A percentile compares a stretch with the other conserved stretches of the same genome.
phyloP scores from a whole-genome alignment of 92 coral and sea anemone species.

The Meandrina meandrites region DNA sequence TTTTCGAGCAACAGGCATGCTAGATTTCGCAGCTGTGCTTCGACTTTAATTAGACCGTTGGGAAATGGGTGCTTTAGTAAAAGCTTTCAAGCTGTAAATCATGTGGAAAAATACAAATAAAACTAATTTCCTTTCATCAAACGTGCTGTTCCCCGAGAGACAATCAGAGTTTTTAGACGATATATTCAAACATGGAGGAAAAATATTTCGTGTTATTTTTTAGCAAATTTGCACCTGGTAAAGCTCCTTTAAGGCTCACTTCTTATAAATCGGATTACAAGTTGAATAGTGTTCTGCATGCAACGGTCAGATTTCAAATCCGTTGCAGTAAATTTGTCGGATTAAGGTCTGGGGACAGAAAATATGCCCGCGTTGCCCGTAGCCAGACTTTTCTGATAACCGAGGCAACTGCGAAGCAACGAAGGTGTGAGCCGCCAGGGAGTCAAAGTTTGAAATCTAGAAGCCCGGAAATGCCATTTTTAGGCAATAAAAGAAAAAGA shows the following conservation, averaged over 20 bases:
- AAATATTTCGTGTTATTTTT: background rate
- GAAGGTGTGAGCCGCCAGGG: too few relatives aligned
- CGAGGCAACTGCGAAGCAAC: too few relatives aligned
- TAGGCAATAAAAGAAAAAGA: too few relatives aligned
- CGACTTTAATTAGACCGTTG: constrained; percentile 12
- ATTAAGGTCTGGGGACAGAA: background rate
- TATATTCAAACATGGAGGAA: background rate
- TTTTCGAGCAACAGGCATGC: background rate
- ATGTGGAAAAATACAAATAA: background rate
- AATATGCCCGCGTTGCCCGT: background rate
- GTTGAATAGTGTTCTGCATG: background rate
- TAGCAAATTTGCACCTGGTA: background rate
- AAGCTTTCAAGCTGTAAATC: constrained; percentile 20
- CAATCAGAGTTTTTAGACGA: background rate
- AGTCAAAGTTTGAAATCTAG: too few relatives aligned
- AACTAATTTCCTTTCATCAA: background rate
- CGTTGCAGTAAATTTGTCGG: background rate
- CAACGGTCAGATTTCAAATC: background rate
- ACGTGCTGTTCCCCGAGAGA: background rate
- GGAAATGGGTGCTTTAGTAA: constrained; percentile 36
- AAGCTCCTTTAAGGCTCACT: background rate
- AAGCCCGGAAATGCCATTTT: too few relatives aligned
- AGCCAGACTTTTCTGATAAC: too few relatives aligned
- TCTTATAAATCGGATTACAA: background rate
- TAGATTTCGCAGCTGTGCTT: background rate